phyloP scores from a whole-genome alignment of 2,888 invertebrate species.

The Linnaemya vulpina region DNA sequence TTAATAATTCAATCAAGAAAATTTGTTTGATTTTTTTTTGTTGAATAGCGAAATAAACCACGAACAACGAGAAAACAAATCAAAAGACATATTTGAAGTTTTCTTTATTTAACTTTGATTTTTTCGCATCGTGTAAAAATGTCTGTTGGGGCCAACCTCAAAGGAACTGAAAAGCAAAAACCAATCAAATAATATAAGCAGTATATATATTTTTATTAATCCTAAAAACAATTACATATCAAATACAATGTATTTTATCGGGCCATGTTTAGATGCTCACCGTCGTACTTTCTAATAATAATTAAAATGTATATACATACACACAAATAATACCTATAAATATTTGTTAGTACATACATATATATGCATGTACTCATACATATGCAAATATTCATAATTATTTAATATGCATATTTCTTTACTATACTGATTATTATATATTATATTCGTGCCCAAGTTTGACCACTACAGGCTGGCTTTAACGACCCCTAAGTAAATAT shows the following conservation, averaged over 20 bases:
- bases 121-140: slow-evolving; percentile 29
- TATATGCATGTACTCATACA: too few species aligned
- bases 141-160: slow-evolving; percentile 33
- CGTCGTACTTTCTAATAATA: too few species aligned
- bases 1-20: slow-evolving; percentile 82
- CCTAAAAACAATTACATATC: too few species aligned
- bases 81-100: slow-evolving; percentile 76
- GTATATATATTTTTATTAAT: too few species aligned
- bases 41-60: slow-evolving; percentile 67
- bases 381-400: too few species aligned
- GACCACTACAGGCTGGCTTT: neutral
- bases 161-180: neutral
- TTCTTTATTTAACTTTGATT: slow-evolving; percentile 72
- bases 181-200: neutral
- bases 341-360: too few species aligned
- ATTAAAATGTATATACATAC: too few species aligned
- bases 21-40: slow-evolving; percentile 70
- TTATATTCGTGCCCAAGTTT: neutral
- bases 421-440: neutral
- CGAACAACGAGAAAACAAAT: slow-evolving; percentile 42
- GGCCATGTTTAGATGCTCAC: too few species aligned
- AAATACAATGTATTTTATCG: too few species aligned
- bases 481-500: slow-evolving; percentile 55
- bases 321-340: too few species aligned
- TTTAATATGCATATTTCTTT: neutral